A percentile compares a stretch with the other conserved stretches of the same genome.
phyloP scores from a whole-genome alignment of 2,113 vertebrate species.

The Cyphomyrus plagiostoma region DNA sequence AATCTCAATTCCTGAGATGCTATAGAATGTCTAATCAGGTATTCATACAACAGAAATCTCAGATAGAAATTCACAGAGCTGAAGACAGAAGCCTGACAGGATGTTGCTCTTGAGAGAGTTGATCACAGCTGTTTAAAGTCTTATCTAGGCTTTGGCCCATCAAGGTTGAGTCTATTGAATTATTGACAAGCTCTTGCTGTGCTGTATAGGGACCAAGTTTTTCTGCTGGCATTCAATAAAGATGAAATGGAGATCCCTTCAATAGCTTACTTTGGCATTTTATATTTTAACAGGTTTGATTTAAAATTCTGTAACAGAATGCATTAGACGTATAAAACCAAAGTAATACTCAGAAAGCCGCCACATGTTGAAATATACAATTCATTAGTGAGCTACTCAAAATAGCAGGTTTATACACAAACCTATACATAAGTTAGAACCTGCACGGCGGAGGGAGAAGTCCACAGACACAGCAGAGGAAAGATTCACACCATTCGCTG shows the following conservation, averaged over 20 bases:
- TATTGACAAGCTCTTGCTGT: slow-evolving; percentile 70
- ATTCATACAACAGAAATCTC: slow-evolving; percentile 74
- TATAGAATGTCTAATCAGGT: slow-evolving; percentile 54
- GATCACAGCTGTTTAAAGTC: slow-evolving; percentile 71
- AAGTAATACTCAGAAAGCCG: slow-evolving; percentile 12
- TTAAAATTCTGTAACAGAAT: slow-evolving; percentile 71
- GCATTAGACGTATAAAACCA: slow-evolving; percentile 56
- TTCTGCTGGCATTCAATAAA: slow-evolving; percentile 60
- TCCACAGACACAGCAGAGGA: background rate
- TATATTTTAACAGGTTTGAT: slow-evolving; percentile 75
- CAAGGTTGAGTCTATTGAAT: slow-evolving; percentile 73
- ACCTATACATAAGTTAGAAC: background rate
- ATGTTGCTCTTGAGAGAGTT: slow-evolving; percentile 67
- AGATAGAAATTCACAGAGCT: slow-evolving; percentile 34
- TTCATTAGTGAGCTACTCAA: slow-evolving; percentile 38
- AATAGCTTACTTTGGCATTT: slow-evolving; percentile 66
- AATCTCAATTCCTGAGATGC: slow-evolving; percentile 62
- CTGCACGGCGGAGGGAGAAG: background rate
- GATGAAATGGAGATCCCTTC: slow-evolving; percentile 76
- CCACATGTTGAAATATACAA: background rate
- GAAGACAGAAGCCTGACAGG: slow-evolving; percentile 54
- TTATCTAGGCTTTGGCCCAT: slow-evolving; percentile 63
- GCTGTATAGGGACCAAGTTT: slow-evolving; percentile 54
- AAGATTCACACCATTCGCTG: background rate
- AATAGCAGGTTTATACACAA: background rate